A percentile compares a stretch with the other conserved stretches of the same genome.
These are phyloP conservation scores for Cacoxenus indagator DNA, from an alignment of 2,888 invertebrate species.

Conservation along the genomic window DNA sequence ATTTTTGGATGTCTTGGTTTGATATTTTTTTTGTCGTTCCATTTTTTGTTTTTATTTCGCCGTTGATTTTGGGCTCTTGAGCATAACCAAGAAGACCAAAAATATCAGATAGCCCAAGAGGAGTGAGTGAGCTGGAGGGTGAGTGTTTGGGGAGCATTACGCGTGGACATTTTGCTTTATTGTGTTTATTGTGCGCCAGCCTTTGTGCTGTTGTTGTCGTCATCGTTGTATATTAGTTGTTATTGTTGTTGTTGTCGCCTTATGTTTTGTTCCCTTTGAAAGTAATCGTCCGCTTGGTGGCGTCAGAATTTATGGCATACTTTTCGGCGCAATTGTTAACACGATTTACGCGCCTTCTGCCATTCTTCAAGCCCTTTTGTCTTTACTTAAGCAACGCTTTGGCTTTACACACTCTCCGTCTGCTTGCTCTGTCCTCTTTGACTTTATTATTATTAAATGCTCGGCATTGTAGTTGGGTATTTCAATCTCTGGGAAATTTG, in stretches of 20 bases:
- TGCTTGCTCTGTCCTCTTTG: background rate
- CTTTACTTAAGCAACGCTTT: background rate
- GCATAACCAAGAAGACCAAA: background rate
- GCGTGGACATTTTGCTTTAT: constrained; percentile 18
- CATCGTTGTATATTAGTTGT: constrained; percentile 12
- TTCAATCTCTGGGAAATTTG: no score
- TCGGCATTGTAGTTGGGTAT: no score
- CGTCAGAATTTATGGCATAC: constrained; percentile 63
- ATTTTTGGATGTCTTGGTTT: constrained; percentile 17
- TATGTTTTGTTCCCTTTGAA: background rate
- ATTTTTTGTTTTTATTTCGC: background rate
- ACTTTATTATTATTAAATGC: background rate
- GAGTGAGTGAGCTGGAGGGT: background rate
- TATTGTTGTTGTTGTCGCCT: constrained; percentile 19
- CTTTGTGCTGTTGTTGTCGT: constrained; percentile 22
- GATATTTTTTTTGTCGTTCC: constrained; percentile 9
- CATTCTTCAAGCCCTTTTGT: background rate
- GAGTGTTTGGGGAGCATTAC: background rate
- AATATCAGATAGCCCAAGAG: background rate
- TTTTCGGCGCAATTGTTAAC: constrained; percentile 61
- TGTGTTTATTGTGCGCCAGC: constrained; percentile 7
- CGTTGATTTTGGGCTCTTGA: background rate
- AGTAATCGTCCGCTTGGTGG: constrained; percentile 28
- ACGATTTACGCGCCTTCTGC: constrained; percentile 56
- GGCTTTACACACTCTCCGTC: no score